Base-by-base conservation (phyloP, 2,797 vertebrate genomes). In the Psittacula echo region DNA sequence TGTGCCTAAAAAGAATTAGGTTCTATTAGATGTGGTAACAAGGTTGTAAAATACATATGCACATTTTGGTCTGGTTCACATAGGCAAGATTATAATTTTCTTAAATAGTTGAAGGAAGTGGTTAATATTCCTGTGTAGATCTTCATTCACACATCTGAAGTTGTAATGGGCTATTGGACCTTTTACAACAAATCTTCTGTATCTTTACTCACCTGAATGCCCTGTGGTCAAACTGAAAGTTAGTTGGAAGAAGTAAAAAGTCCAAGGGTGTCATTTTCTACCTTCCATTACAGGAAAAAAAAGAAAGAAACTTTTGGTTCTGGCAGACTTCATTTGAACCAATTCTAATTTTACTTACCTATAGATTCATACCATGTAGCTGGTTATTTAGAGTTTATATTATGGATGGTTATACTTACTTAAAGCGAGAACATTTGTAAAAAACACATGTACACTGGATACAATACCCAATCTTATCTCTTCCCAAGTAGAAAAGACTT, bases 321-420 rank as follows among this genome's bases (percentile, higher is more conserved):
- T 85, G 85, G 53, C 51, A 93, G 75, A 67, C n/a, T 77, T 95
- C 7, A 80, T 87, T 83, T 92, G 70, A 93, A 89, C 58, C 48
- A 81, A 71, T 93, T 94, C 78, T 87, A 74, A 93, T 95, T 93
- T 95, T 72, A 68, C 78, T 89, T 93, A 92, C 90, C 90, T 93
- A 56, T 51, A 94, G 78, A 93, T 89, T 93, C 68, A 44, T 84
- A 75, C 48, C 70, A 68, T 68, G 87, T 87, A 72, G 48, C 70
- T 45, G 27, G 76, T 89, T 91, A 92, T 80, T 85, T 89, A 51
- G 71, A 89, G 48, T 90, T 94, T 85, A 47, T 65, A 50, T 87
- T 87, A 83, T 50, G 75, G 68, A 82, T 85, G 44, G 65, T 85
- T 89, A 65, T 72, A 70, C 48, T 87, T 75, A 70, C 44, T 81